Conservation (phyloP, 2,888 invertebrate species). For the Holacanthella duospinosa region DNA sequence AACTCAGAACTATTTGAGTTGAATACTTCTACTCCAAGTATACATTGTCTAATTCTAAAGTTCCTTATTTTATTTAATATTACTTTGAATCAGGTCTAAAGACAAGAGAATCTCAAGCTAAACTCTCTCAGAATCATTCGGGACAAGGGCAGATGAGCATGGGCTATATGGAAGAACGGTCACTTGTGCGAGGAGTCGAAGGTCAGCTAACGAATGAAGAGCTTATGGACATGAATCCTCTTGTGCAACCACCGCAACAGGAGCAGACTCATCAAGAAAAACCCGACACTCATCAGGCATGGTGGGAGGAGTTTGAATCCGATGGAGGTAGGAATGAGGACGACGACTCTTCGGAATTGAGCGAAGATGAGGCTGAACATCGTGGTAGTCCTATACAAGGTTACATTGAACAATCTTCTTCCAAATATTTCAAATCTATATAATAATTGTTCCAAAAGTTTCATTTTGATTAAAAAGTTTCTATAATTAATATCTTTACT, state of each 20-base stretch:
- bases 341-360: neutral
- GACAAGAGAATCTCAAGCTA: neutral
- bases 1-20: neutral
- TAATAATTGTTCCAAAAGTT: no score
- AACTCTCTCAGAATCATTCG: neutral
- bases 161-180: neutral
- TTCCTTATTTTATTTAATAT: no score
- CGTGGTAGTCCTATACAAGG: neutral
- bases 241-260: neutral
- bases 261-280: slow-evolving; percentile 2
- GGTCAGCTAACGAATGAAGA: neutral
- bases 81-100: slow-evolving; percentile 1
- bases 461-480: no score
- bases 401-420: neutral
- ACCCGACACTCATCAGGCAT: slow-evolving; percentile 10
- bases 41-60: no score
- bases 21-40: neutral
- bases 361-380: neutral
- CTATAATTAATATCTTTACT: no score
- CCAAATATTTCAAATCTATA: no score
- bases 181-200: neutral
- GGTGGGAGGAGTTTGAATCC: slow-evolving; percentile 24
- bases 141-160: neutral
- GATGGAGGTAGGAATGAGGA: slow-evolving; percentile 11
- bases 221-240: neutral